phyloP scores from a whole-genome alignment of 2,797 vertebrate genomes.

The Rhabdophis nuchalis region DNA sequence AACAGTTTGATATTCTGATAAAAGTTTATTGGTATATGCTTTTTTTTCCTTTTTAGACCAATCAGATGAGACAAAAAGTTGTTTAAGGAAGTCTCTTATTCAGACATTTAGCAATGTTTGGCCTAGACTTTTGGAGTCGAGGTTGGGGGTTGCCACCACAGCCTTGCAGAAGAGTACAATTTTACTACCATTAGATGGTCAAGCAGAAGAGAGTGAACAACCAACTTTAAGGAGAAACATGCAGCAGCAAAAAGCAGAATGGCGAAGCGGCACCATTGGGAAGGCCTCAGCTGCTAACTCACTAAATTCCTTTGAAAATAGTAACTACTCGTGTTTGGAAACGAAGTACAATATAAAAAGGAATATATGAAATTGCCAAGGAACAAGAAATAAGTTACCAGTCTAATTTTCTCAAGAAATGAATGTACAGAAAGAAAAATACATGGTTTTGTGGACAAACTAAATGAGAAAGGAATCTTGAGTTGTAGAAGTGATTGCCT shows the following conservation, averaged over 20 bases:
- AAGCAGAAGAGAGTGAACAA: constrained; percentile 46
- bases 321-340: constrained; percentile 55
- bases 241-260: constrained; percentile 16
- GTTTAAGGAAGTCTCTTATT: background rate
- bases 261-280: constrained; percentile 38
- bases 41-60: background rate
- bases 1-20: constrained; percentile 4
- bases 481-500: constrained; percentile 44
- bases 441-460: constrained; percentile 13
- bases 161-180: constrained; percentile 36
- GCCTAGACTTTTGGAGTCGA: background rate
- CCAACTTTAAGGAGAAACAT: constrained; percentile 28
- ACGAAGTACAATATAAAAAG: constrained; percentile 58
- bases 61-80: constrained; percentile 18
- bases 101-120: background rate
- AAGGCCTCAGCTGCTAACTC: constrained; percentile 31
- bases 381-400: constrained; percentile 49
- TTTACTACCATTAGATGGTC: constrained; percentile 55
- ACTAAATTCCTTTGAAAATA: constrained; percentile 51
- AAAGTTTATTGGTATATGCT: constrained; percentile 28
- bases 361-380: constrained; percentile 57
- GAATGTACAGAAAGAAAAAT: constrained; percentile 44
- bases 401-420: constrained; percentile 36
- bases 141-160: constrained; percentile 32
- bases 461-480: constrained; percentile 24